Evolutionary conservation across 2,888 invertebrate species (phyloP), one percentile per base, ranked within the genome.

Genomic region (Scaptomyza flava): DNA sequence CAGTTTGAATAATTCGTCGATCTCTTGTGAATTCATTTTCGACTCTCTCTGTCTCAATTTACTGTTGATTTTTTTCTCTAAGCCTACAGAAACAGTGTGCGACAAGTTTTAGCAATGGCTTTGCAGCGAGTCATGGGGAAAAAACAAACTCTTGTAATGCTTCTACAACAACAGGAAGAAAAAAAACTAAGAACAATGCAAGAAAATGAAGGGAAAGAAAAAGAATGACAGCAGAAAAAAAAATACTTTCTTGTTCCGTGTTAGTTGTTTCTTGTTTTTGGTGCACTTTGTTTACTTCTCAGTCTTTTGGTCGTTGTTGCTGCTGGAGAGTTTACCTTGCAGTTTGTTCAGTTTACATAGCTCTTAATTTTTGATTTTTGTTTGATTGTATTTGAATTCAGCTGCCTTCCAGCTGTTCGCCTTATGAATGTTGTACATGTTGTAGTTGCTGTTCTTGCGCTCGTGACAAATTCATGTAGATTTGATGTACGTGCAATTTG

Each of bases 331-430:
- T 73, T 74, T 72, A 30, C 17, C 52, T 17, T 64, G 14, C 50
- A 72, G 59, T 86, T 70, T 50, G 56, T 54, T 59, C 46, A 69
- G 73, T 68, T 84, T 67, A 59, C 70, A 52, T 64, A 56, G 63
- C 79, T 62, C 74, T 79, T 87, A 82, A 87, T 82, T 82, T 85
- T 70, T 53, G 71, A 85, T 79, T 81, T 87, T 77, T 70, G 71
- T 85, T 82, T 77, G 82, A 73, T 70, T 85, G 68, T 81, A 60
- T 82, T 87, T 84, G 79, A 73, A 71, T 84, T 81, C 45, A 50
- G 64, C 31, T 47, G 48, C 47, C 56, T 61, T 61, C 63, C 50
- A 46, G 62, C 67, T 67, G 68, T 75, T 67, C 65, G 42, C 38
- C 38, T 67, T 67, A 72, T 76, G 68, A 75, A 57, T 47, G 38